phyloP scores from a whole-genome alignment of 2,888 invertebrate genomes.

The Hypercompe scribonia region DNA sequence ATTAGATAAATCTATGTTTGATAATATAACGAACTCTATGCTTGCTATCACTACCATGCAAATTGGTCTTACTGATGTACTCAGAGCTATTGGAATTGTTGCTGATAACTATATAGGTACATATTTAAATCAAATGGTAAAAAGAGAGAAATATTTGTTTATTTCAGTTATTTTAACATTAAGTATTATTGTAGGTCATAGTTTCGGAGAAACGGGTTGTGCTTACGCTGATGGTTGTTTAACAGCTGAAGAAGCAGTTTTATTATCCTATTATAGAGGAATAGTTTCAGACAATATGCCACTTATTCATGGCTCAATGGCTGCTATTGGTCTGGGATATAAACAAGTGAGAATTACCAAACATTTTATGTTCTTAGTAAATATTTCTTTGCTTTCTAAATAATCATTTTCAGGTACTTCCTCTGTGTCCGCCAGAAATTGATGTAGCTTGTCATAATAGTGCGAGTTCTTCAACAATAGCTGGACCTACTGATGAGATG shows the following conservation, averaged over 20 bases:
- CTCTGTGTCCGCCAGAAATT: too few species aligned
- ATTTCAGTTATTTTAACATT: too few species aligned
- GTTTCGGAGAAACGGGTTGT: constrained; percentile 96
- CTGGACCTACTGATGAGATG: constrained; percentile 88
- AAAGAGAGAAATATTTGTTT: not conserved
- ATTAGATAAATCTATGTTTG: constrained; percentile 81
- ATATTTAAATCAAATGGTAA: constrained; percentile 8
- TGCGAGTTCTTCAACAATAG: constrained; percentile 90
- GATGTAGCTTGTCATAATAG: constrained; percentile 92
- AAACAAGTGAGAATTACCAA: constrained; percentile 65
- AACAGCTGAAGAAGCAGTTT: constrained; percentile 92
- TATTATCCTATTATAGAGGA: constrained; percentile 93
- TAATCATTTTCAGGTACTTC: constrained; percentile 65
- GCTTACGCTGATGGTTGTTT: too few species aligned
- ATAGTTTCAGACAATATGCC: constrained; percentile 88
- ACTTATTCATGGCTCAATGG: constrained; percentile 92
- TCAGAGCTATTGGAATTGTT: constrained; percentile 84
- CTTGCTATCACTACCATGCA: constrained; percentile 86
- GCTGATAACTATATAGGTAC: constrained; percentile 92
- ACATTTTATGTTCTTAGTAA: not conserved
- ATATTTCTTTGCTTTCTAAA: too few species aligned
- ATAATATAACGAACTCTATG: constrained; percentile 86
- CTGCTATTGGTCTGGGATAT: constrained; percentile 90
- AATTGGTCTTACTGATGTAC: constrained; percentile 83
- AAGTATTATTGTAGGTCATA: constrained; percentile 54